These are phyloP conservation scores for Melanostigma gelatinosum DNA, from an alignment of 2,113 vertebrate genomes.

Conservation along the genomic window DNA sequence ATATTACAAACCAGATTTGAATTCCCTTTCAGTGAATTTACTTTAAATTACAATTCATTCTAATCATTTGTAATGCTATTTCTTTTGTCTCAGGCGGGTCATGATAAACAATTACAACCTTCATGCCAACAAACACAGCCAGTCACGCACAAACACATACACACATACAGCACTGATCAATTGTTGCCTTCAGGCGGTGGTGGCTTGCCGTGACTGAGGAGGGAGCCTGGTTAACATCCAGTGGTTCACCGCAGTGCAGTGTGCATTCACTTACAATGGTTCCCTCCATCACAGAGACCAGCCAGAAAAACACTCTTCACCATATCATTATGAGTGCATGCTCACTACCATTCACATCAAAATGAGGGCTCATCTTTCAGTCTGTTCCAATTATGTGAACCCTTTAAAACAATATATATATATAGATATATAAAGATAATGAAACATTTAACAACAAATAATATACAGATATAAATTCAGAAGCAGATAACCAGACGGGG, in stretches of 20 bases:
- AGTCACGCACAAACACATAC: slow-evolving; percentile 26
- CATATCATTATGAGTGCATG: not conserved
- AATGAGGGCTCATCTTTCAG: not conserved
- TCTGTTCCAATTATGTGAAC: not conserved
- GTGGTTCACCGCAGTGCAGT: slow-evolving; percentile 70
- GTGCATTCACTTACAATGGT: slow-evolving; percentile 37
- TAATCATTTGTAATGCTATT: not conserved
- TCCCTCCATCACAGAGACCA: slow-evolving; percentile 27
- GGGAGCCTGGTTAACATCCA: slow-evolving; percentile 68
- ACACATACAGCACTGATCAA: slow-evolving; percentile 67
- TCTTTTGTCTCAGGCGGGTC: slow-evolving; percentile 6
- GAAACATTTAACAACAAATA: not conserved
- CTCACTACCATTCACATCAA: not conserved
- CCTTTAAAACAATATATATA: not conserved
- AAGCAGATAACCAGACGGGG: not conserved
- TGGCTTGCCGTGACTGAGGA: slow-evolving; percentile 64
- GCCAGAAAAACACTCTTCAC: not conserved
- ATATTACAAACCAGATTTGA: not conserved
- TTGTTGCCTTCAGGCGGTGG: slow-evolving; percentile 71
- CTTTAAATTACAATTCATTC: not conserved
- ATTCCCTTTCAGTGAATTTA: not conserved
- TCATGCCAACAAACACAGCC: slow-evolving; percentile 35
- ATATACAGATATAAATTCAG: not conserved
- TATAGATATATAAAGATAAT: not conserved
- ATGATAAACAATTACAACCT: slow-evolving; percentile 15